Conservation (phyloP, 2,888 invertebrate species). For the Cataglyphis altisquamis region DNA sequence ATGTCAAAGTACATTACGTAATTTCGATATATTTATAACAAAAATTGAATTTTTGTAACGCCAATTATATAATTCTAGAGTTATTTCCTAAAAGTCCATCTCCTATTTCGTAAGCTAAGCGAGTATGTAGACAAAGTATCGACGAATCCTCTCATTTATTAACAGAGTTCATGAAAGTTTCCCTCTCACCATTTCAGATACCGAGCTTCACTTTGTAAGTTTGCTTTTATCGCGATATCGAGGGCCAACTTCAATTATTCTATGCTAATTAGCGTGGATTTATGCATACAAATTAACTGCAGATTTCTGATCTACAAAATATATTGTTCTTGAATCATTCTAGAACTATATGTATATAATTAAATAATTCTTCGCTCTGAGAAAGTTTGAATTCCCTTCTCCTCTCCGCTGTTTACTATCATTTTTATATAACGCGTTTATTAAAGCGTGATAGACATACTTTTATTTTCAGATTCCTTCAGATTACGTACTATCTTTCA, state of each 20-base stretch:
- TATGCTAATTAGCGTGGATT: constrained; percentile 36
- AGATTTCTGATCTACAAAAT: constrained; percentile 4
- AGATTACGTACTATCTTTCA: neutral
- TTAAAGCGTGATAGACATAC: neutral
- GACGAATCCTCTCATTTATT: constrained; percentile 51
- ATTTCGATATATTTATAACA: neutral
- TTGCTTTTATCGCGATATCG: constrained; percentile 24
- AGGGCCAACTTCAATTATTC: constrained; percentile 39
- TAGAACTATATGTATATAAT: neutral
- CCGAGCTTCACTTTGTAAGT: constrained; percentile 1
- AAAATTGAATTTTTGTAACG: neutral
- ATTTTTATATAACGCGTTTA: neutral
- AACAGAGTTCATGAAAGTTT: constrained; percentile 48
- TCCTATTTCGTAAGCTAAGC: constrained; percentile 45
- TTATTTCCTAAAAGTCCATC: neutral
- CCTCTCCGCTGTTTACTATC: neutral
- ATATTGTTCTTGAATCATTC: neutral
- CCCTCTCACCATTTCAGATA: constrained; percentile 1
- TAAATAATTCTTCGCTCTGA: neutral
- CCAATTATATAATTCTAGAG: neutral
- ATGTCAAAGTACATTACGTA: neutral
- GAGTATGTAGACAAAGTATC: constrained; percentile 30
- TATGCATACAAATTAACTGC: constrained; percentile 28
- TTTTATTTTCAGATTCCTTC: constrained; percentile 11
- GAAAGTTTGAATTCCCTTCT: neutral